These are phyloP conservation scores for Cheilinus undulatus DNA, from an alignment of 2,113 vertebrate genomes.

Conservation along the genomic window DNA sequence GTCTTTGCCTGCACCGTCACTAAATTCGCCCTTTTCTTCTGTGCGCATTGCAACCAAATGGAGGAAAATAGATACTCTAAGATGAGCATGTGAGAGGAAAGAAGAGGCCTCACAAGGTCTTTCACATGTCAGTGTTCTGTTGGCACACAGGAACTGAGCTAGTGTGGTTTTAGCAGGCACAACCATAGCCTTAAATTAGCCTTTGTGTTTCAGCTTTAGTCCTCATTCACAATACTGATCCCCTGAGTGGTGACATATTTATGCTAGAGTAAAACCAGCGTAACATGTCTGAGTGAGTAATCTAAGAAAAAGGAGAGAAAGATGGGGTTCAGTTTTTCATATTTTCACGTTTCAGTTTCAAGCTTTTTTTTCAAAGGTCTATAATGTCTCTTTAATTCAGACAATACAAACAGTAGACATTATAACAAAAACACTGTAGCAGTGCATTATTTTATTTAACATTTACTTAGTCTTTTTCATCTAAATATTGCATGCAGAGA, in stretches of 20 bases:
- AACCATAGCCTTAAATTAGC: constrained; percentile 52
- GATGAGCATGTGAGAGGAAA: constrained; percentile 28
- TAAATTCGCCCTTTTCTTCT: constrained; percentile 37
- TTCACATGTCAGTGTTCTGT: constrained; percentile 23
- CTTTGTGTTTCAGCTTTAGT: constrained; percentile 48
- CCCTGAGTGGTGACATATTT: constrained; percentile 43
- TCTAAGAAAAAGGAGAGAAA: not conserved
- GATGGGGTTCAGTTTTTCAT: too few species aligned
- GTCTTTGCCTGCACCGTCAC: constrained; percentile 41
- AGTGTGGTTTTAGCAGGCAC: constrained; percentile 46
- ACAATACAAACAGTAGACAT: not conserved
- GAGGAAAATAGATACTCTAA: constrained; percentile 17
- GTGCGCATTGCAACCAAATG: constrained; percentile 28
- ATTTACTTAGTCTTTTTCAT: too few species aligned
- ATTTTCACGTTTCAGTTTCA: not conserved
- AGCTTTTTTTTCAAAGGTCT: not conserved
- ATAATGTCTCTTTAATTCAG: not conserved
- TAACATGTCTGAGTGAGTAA: constrained; percentile 26
- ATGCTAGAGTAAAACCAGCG: constrained; percentile 32
- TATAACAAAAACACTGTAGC: not conserved
- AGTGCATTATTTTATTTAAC: too few species aligned
- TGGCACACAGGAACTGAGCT: constrained; percentile 24
- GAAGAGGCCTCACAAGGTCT: constrained; percentile 3
- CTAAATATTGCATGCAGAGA: too few species aligned
- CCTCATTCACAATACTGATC: constrained; percentile 24